phyloP scores from a whole-genome alignment of 2,113 vertebrate genomes.

The Pseudopipra pipra region DNA sequence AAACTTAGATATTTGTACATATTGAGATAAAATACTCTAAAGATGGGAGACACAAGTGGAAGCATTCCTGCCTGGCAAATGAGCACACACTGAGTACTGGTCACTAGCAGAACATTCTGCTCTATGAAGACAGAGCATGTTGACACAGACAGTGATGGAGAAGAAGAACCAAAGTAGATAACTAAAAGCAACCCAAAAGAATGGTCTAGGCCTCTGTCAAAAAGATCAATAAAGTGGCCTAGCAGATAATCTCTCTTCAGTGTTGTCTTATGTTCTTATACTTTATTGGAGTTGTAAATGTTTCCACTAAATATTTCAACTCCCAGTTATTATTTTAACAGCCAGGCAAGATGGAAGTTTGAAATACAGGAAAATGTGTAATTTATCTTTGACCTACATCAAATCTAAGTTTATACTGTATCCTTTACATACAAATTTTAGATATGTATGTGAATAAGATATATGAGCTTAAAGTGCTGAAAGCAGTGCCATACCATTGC shows the following conservation, averaged over 20 bases:
- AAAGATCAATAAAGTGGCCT: background rate
- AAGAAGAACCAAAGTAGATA: background rate
- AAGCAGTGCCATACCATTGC: background rate
- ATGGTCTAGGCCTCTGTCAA: background rate
- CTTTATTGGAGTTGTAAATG: background rate
- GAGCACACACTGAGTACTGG: background rate
- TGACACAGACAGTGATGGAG: background rate
- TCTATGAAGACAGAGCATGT: background rate
- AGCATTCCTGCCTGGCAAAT: background rate
- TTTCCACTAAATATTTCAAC: conserved; percentile 33
- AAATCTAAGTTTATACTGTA: background rate
- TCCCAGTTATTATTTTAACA: conserved; percentile 23
- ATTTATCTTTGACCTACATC: background rate
- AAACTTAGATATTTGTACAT: background rate
- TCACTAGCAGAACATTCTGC: background rate
- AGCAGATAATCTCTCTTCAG: background rate
- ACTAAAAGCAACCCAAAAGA: background rate
- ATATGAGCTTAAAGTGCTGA: background rate
- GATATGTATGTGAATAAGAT: background rate
- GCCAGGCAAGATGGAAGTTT: background rate
- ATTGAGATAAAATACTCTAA: background rate
- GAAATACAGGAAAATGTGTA: background rate
- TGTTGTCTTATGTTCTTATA: background rate
- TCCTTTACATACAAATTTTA: background rate
- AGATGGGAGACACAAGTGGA: background rate